Evolutionary conservation across 2,888 invertebrate species (phyloP).

Genomic region (Geotrupes spiniger): DNA sequence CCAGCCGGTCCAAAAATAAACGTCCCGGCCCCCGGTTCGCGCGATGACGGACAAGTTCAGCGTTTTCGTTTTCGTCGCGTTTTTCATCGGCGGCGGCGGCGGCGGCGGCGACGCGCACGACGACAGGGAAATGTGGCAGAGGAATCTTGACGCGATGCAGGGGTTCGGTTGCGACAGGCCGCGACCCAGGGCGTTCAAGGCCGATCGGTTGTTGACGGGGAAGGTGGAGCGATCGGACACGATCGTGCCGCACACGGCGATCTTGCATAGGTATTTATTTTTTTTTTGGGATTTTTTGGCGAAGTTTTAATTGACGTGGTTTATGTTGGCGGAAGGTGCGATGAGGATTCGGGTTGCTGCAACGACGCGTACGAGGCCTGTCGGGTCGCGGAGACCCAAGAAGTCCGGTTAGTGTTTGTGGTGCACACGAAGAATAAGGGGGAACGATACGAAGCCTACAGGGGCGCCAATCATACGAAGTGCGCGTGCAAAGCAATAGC

Average conservation of each 20-base stretch:
- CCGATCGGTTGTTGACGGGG: neutral
- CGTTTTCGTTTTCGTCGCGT: neutral
- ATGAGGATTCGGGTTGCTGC: neutral
- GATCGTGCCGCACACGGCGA: constrained; percentile 43
- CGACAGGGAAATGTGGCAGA: neutral
- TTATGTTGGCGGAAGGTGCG: neutral
- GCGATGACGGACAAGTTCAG: neutral
- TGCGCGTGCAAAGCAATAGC: no score
- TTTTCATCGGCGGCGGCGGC: neutral
- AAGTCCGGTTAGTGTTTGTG: no score
- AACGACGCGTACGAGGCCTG: no score
- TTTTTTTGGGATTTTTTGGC: neutral
- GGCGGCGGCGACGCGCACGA: neutral
- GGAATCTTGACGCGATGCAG: neutral
- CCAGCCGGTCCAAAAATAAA: no score
- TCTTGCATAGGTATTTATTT: constrained; percentile 32
- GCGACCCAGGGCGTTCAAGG: neutral
- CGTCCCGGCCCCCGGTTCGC: no score
- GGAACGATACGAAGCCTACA: no score
- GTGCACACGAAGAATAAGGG: no score
- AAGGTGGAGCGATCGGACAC: constrained; percentile 27
- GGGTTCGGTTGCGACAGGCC: neutral
- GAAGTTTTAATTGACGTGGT: neutral
- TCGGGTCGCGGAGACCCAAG: no score
- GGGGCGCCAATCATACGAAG: no score